Percentiles rank a stretch among this genome's conserved stretches.
phyloP scores from a whole-genome alignment of 2,888 invertebrate genomes.

The Caenorhabditis sp. region DNA sequence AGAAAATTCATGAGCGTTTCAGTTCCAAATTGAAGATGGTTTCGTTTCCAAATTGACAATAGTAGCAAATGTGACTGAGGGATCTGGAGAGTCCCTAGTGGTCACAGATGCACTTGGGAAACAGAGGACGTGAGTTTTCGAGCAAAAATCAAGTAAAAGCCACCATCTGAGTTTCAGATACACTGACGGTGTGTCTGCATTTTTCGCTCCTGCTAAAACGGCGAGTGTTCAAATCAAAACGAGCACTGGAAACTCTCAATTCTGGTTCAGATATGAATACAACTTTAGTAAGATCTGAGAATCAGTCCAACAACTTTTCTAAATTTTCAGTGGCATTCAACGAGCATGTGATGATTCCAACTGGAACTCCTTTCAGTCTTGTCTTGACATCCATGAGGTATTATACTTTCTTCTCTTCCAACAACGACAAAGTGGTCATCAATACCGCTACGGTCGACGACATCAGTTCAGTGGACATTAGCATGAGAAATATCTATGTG shows the following conservation, averaged over 20 bases:
- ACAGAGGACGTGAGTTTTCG: conserved; percentile 1
- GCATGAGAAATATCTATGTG: neutral
- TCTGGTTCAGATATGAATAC: conserved; percentile 32
- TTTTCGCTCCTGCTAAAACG: conserved; percentile 13
- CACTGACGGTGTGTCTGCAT: neutral
- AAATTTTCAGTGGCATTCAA: neutral
- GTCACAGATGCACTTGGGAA: conserved; percentile 16
- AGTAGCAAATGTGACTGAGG: neutral
- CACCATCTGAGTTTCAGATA: conserved; percentile 2
- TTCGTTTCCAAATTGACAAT: conserved; percentile 11
- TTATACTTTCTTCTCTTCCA: conserved; percentile 4
- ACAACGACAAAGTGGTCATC: conserved; percentile 20
- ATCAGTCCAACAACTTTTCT: neutral
- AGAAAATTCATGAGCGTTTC: neutral
- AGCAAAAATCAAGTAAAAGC: neutral
- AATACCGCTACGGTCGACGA: neutral
- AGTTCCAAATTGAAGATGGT: conserved; percentile 35
- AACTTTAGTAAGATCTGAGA: neutral
- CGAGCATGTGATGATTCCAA: neutral
- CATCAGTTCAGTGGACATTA: neutral
- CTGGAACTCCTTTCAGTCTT: neutral
- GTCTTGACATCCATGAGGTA: neutral
- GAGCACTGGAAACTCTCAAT: neutral
- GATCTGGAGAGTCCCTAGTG: conserved; percentile 2
- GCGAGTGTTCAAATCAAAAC: neutral